Evolutionary conservation across 2,888 invertebrate species (phyloP).

Genomic region (Steinernema scapterisci): DNA sequence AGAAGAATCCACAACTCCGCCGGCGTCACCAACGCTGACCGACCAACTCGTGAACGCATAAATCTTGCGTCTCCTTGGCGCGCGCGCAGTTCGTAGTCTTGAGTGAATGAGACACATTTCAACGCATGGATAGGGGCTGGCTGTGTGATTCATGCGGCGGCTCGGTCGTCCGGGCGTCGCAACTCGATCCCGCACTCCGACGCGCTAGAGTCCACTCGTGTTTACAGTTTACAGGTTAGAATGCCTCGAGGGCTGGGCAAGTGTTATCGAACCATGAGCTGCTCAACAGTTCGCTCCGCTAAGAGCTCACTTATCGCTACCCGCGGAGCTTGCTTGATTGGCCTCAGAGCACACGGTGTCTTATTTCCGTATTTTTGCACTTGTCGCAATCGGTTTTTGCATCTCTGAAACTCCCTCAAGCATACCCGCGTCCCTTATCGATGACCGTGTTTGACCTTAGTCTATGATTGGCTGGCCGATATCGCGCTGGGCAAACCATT

Average conservation of each 20-base stretch:
- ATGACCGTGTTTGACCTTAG: constrained; percentile 30
- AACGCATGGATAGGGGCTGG: neutral
- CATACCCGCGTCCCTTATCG: neutral
- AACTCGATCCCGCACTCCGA: no score
- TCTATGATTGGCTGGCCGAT: neutral
- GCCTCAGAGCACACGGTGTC: neutral
- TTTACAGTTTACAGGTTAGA: neutral
- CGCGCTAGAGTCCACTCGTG: constrained; percentile 6
- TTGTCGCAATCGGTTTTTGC: constrained; percentile 8
- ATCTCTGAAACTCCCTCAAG: constrained; percentile 16
- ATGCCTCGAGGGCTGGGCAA: neutral
- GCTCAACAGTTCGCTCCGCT: neutral
- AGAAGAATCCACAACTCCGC: neutral
- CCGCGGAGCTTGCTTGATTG: neutral
- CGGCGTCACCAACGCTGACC: neutral
- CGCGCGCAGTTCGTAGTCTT: neutral
- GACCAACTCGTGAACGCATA: neutral
- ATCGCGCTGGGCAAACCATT: neutral
- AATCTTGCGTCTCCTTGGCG: neutral
- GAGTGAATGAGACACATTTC: neutral
- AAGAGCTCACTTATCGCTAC: neutral
- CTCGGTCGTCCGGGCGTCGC: neutral
- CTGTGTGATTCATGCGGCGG: neutral
- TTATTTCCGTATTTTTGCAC: neutral
- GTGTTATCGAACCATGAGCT: constrained; percentile 19